Evolutionary conservation across 2,113 vertebrate species (phyloP).

Genomic region (Aspidoscelis tigris): DNA sequence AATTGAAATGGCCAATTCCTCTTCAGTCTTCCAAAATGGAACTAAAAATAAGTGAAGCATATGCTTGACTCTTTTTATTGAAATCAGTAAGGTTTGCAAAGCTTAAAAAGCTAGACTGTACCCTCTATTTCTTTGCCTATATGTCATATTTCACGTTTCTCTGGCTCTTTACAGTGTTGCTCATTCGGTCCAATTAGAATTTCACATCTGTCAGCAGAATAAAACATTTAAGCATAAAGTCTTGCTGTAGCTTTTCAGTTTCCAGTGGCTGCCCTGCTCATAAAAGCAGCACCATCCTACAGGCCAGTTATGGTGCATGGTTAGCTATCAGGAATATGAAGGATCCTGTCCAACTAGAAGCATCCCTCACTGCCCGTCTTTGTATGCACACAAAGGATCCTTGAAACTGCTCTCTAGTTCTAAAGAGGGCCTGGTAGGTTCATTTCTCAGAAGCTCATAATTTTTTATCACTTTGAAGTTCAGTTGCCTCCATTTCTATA

Average conservation of each 20-base stretch:
- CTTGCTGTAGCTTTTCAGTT: constrained; percentile 19
- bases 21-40: neutral
- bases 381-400: neutral
- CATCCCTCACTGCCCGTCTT: neutral
- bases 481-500: no score
- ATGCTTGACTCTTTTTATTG: neutral
- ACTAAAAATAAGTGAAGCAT: neutral
- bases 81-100: neutral
- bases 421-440: neutral
- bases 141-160: constrained; percentile 40
- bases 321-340: no score
- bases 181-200: constrained; percentile 68
- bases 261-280: neutral
- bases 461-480: no score
- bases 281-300: no score
- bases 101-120: neutral
- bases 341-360: no score
- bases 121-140: constrained; percentile 41
- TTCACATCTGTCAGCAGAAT: constrained; percentile 47
- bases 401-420: neutral
- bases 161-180: constrained; percentile 47
- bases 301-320: no score
- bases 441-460: no score
- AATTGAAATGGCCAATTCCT: neutral
- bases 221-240: constrained; percentile 34